Percentiles rank a stretch among this genome's conserved stretches.
phyloP scores from a whole-genome alignment of 2,797 vertebrate species.

The Acestrorhynchus altus region DNA sequence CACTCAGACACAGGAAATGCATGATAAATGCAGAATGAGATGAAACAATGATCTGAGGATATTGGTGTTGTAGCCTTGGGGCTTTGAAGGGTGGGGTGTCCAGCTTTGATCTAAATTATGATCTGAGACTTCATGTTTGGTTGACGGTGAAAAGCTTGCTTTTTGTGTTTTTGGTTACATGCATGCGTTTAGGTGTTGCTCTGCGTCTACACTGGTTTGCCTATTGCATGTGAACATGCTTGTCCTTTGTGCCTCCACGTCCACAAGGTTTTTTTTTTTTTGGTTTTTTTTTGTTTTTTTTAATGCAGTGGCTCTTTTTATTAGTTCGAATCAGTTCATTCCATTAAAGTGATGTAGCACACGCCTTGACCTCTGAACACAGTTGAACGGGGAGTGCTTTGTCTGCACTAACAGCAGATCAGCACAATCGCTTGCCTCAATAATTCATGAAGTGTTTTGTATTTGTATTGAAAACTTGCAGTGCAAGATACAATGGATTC shows the following conservation, averaged over 20 bases:
- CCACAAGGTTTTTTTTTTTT: background rate
- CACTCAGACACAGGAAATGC: background rate
- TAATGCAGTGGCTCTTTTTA: background rate
- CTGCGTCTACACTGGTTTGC: background rate
- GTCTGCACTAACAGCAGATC: conserved; percentile 5
- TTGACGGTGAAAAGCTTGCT: background rate
- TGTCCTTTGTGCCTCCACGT: background rate
- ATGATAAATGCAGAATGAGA: conserved; percentile 43
- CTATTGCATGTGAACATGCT: background rate
- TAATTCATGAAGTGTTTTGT: conserved; percentile 45
- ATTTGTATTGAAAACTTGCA: conserved; percentile 28
- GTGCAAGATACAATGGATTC: background rate
- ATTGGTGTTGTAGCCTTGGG: background rate
- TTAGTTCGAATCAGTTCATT: background rate
- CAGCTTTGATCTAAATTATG: conserved; percentile 32
- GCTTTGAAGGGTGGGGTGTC: background rate
- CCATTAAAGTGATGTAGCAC: conserved; percentile 14
- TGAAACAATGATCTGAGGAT: conserved; percentile 31
- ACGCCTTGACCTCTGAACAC: conserved; percentile 34
- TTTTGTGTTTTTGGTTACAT: background rate
- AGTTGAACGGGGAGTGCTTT: conserved; percentile 19
- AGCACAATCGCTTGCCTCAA: conserved; percentile 21
- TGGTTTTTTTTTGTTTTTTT: background rate
- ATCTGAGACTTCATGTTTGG: background rate
- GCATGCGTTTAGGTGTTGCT: background rate